phyloP scores from a whole-genome alignment of 2,797 vertebrate genomes.

The Vipera latastei region DNA sequence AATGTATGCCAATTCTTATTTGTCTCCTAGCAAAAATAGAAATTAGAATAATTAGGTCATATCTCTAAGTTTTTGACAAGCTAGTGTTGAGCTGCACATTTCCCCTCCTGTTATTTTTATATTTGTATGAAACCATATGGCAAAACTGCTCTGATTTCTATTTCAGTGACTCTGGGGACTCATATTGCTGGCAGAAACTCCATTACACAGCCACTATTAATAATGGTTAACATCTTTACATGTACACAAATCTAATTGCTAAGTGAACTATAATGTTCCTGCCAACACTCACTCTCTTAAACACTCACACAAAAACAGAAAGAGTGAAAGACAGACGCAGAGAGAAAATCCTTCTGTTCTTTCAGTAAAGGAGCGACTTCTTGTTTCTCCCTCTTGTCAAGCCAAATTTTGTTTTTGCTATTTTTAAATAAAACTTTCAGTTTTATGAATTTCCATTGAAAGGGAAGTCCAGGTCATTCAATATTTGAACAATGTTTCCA shows the following conservation, averaged over 20 bases:
- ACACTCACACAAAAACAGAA: background rate
- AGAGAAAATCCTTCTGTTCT: background rate
- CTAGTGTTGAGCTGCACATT: background rate
- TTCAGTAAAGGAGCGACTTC: background rate
- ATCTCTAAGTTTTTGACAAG: conserved; percentile 14
- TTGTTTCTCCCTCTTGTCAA: background rate
- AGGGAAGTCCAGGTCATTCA: background rate
- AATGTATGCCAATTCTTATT: background rate
- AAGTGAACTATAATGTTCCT: background rate
- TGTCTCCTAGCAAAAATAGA: background rate
- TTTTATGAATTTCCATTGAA: background rate
- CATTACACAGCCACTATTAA: conserved; percentile 26
- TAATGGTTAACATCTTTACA: conserved; percentile 19
- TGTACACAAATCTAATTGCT: conserved; percentile 17
- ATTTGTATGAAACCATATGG: conserved; percentile 1
- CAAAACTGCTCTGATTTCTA: conserved; percentile 25
- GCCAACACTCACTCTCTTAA: background rate
- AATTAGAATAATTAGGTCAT: conserved; percentile 7
- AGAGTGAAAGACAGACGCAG: background rate
- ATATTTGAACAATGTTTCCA: background rate
- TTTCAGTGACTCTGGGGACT: conserved; percentile 15
- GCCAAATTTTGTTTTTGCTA: background rate
- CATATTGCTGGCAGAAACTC: conserved; percentile 18
- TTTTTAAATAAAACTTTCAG: background rate
- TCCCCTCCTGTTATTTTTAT: background rate